Conservation (phyloP, 2,888 invertebrate genomes). For the Crioceris asparagi region DNA sequence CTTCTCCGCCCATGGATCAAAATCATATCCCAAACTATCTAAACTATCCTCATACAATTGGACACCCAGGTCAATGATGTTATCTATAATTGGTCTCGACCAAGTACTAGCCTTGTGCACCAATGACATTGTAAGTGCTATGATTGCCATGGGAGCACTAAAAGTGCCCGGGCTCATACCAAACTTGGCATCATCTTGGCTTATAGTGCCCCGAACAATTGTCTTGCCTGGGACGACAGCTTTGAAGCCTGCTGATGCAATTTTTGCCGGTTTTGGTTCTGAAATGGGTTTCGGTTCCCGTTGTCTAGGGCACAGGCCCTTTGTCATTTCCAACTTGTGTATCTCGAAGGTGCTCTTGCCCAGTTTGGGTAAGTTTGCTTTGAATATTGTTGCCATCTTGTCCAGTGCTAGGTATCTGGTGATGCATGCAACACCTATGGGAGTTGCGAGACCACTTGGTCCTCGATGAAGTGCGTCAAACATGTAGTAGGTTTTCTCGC, state of each 20-base stretch:
- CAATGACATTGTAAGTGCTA: slow-evolving; percentile 48
- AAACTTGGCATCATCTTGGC: slow-evolving; percentile 42
- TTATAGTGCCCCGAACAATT: slow-evolving; percentile 39
- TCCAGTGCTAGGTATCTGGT: slow-evolving; percentile 30
- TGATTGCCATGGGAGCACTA: slow-evolving; percentile 46
- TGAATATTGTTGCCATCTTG: slow-evolving; percentile 26
- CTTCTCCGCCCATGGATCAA: slow-evolving; percentile 46
- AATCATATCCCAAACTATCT: slow-evolving; percentile 43
- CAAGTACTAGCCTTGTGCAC: slow-evolving; percentile 48
- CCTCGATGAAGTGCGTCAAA: slow-evolving; percentile 40
- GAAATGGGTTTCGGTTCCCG: slow-evolving; percentile 22
- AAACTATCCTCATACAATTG: slow-evolving; percentile 42
- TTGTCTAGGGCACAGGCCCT: slow-evolving; percentile 25
- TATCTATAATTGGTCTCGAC: slow-evolving; percentile 48
- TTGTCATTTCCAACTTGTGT: slow-evolving; percentile 23
- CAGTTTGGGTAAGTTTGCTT: slow-evolving; percentile 27
- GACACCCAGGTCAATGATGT: slow-evolving; percentile 41
- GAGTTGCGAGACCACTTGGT: slow-evolving; percentile 31
- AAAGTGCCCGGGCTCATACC: slow-evolving; percentile 41
- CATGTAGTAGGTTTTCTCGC: slow-evolving; percentile 35
- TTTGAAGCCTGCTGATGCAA: slow-evolving; percentile 20
- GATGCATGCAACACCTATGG: slow-evolving; percentile 35
- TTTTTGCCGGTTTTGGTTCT: slow-evolving; percentile 16
- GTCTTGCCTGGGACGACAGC: slow-evolving; percentile 17
- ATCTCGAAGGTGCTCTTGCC: slow-evolving; percentile 31